Evolutionary conservation across 2,888 invertebrate genomes (phyloP), one percentile per base, ranked within the genome.

Genomic region (Catocala sponsa): DNA sequence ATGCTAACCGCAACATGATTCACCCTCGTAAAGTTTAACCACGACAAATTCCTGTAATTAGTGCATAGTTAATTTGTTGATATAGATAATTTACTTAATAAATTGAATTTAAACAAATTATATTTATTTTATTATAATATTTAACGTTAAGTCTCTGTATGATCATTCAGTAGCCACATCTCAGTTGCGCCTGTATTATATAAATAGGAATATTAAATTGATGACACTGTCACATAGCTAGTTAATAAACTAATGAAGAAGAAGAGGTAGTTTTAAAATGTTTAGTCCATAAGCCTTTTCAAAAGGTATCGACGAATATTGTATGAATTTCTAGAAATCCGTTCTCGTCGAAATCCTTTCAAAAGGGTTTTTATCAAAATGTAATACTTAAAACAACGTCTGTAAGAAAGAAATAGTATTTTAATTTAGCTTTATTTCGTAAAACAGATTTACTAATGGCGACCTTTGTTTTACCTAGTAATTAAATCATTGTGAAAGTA

Each of bases 1-100:
- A 59, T 72, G 56, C 65, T 55, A 59, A 65, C 72, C 69, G 33
- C 69, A 62, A 65, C 46, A 63, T 72, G 70, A 66, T 72, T 69
- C 60, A 72, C 58, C 58, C 66, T 69, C 62, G 25, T 55, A 42
- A 72, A 72, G 62, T 72, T 72, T 60, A 53, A 65, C 65, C 62
- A 9, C 59, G 33, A 51, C 38, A 47, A 52, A 52, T 61, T 65
- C 55, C 59, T 58, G 72, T 63, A 65, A 69, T 72, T 68, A 71
- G 56, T 54, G 42, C 50, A 12, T 65, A 72, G 51, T 72, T 72
- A 59, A 69, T 63, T 69, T 47, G 47, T 47, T 25, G 25, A 25
- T 12, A 25, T 47, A 47, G 12, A 47, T 47, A 6, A 9, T 46
- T 46, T 46, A 9, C 6, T 38, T 9, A 38, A 7, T 38, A 38